These are phyloP conservation scores for Orthosia incerta DNA, from an alignment of 2,888 invertebrate species.

Conservation along the genomic window DNA sequence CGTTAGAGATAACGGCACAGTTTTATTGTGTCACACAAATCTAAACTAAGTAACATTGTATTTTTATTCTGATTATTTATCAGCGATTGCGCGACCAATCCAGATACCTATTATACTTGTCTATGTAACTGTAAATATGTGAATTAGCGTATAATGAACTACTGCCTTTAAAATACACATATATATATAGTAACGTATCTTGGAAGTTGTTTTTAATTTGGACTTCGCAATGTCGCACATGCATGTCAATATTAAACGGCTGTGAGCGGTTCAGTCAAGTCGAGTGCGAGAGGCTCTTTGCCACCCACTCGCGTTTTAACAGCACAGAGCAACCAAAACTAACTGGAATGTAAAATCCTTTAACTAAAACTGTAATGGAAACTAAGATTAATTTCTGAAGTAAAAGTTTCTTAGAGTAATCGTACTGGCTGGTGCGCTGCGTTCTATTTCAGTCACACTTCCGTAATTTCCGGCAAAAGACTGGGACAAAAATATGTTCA, in stretches of 20 bases:
- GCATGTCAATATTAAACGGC: neutral
- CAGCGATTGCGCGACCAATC: constrained; percentile 19
- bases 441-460: too few species aligned
- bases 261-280: neutral
- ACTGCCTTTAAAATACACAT: neutral
- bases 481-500: too few species aligned
- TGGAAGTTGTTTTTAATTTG: neutral
- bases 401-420: neutral
- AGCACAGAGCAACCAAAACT: neutral
- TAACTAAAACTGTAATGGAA: neutral
- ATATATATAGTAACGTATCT: neutral
- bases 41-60: constrained; percentile 19
- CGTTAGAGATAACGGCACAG: constrained; percentile 14
- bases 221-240: neutral
- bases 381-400: neutral
- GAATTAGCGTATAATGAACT: constrained; percentile 1
- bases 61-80: constrained; percentile 33
- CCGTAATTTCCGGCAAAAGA: too few species aligned
- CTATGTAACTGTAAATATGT: constrained; percentile 6
- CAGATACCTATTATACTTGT: constrained; percentile 21
- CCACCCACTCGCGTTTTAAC: neutral
- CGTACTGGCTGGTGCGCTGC: too few species aligned
- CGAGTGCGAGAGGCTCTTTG: neutral
- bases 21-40: constrained; percentile 12
- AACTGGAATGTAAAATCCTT: neutral